phyloP scores from a whole-genome alignment of 2,888 invertebrate genomes.

The Entomobrya multifasciata region DNA sequence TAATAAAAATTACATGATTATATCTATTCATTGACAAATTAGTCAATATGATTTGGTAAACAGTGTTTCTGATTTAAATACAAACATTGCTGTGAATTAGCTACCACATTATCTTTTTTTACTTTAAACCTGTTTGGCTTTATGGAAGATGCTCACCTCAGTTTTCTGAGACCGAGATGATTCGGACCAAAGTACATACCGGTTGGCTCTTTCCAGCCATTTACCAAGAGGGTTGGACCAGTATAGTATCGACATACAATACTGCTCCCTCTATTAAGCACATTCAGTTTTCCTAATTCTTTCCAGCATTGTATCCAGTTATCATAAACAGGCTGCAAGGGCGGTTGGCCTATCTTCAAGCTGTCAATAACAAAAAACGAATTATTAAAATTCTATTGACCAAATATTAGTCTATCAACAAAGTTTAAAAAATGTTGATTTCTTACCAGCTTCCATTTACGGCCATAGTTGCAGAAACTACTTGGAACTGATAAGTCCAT shows the following conservation, averaged over 20 bases:
- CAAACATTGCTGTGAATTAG: neutral
- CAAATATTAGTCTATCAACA: too few relatives aligned
- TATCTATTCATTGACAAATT: neutral
- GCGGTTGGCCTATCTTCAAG: conserved; percentile 90
- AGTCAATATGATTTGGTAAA: neutral
- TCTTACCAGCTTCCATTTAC: conserved; percentile 88
- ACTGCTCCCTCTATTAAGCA: conserved; percentile 93
- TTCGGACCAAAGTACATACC: conserved; percentile 75
- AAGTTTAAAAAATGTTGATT: neutral
- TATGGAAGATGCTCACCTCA: conserved; percentile 17
- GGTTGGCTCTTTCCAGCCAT: conserved; percentile 59
- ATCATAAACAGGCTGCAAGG: conserved; percentile 90
- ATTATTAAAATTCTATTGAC: too few relatives aligned
- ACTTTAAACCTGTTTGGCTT: neutral
- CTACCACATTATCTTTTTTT: neutral
- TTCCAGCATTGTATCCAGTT: conserved; percentile 92
- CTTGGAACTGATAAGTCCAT: conserved; percentile 94
- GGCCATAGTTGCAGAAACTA: conserved; percentile 95
- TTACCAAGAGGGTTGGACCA: conserved; percentile 81
- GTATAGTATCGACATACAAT: conserved; percentile 89
- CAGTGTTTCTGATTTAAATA: neutral
- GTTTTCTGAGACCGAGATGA: conserved; percentile 38
- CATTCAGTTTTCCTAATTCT: conserved; percentile 88
- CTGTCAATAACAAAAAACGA: too few relatives aligned
- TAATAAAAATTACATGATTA: conserved; percentile 20